Base-by-base conservation (phyloP, 2,113 vertebrate species). In the Ailurus styani region DNA sequence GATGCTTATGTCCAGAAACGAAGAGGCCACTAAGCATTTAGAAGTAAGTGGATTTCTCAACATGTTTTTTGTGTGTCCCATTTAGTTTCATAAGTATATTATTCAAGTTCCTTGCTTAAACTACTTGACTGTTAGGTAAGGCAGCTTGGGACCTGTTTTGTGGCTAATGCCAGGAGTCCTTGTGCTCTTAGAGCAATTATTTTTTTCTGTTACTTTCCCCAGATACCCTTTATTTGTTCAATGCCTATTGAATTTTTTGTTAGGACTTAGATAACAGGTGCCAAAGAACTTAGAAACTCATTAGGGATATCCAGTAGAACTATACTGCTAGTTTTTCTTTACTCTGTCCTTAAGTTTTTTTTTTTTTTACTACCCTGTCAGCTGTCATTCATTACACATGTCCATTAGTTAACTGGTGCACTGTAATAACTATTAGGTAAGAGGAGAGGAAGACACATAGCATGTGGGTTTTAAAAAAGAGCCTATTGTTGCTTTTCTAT, bases 1-100 rank as follows among this genome's bases (percentile, higher is more conserved):
- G 81, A 99, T 99, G 99, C 99, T 99, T 21, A 99, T 99, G 99
- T 99, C 99, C 2, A 99, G 99, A 97, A 99, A 99, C 0, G 99
- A 99, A 98, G 99, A 99, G 93, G 99, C 99, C 97, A 99, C 99
- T 89, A 99, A 99, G 90, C 99, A 99, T 98, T 98, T 99, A 98
- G 99, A 99, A 98, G 99, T 99, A 98, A 98, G 98, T 95, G 37
- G 7, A 20, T 62, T 95, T 88, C 57, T 21, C 37, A 68, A 29
- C 52, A 93, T 20, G 14, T 88, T 15, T 64, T 40, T 60, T 92
- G 8, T 77, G 3, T 83, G 62, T 90, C 13, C 27, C 3, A n/a
- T 93, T 60, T 89, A 47, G 21, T 97, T 92, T 96, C 17, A 6
- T 52, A 8, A 55, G 5, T 83, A 75, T 87, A 31, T 72, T 89